phyloP scores from a whole-genome alignment of 2,797 vertebrate genomes.

The Miichthys miiuy region DNA sequence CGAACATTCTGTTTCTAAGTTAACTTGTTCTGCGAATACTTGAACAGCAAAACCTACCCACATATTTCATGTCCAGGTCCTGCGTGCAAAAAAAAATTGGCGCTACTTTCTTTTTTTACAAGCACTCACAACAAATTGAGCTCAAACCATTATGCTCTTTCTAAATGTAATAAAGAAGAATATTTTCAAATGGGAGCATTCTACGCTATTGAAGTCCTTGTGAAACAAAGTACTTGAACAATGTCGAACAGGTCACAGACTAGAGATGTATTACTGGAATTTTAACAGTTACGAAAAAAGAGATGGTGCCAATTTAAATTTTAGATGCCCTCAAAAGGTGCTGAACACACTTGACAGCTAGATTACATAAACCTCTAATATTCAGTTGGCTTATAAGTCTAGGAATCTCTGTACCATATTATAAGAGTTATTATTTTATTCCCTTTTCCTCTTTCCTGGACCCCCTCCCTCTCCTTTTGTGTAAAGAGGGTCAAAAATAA shows the following conservation, averaged over 20 bases:
- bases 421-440: constrained; percentile 20
- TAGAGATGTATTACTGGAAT: neutral
- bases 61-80: neutral
- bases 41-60: neutral
- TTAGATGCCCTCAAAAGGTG: neutral
- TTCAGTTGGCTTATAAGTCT: neutral
- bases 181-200: neutral
- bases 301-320: constrained; percentile 7
- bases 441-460: constrained; percentile 4
- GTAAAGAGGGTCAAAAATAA: constrained; percentile 56
- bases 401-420: neutral
- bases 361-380: neutral
- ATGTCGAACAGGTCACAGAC: neutral
- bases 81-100: neutral
- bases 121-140: neutral
- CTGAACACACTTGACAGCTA: neutral
- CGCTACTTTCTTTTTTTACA: neutral
- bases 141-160: neutral
- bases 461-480: constrained; percentile 13
- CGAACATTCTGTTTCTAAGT: neutral
- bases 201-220: neutral
- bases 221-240: neutral
- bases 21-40: neutral
- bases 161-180: neutral
- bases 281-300: neutral